Base-by-base conservation (phyloP, 2,888 invertebrate species). In the Cosmia trapezina region DNA sequence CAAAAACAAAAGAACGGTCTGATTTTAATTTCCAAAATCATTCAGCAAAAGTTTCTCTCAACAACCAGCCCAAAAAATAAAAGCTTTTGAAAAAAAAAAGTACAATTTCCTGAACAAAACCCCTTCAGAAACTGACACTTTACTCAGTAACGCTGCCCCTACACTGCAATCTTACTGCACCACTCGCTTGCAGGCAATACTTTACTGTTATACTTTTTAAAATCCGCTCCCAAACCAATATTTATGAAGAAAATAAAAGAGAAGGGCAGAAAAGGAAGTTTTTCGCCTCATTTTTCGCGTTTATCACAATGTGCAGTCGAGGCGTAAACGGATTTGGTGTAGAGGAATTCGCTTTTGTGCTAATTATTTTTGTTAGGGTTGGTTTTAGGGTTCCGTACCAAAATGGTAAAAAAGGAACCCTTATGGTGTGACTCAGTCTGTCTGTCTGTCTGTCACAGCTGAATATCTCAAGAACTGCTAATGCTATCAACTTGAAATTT, bases 171-270 rank as follows among this genome's bases (percentile, higher is more conserved):
- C 85, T 87, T 83, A 57, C 73, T 85, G 81, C 81, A 83, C 45
- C 85, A 85, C 70, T 74, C 85, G 85, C 74, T 66, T 67, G 66
- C 79, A 79, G 33, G 83, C 83, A 85, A 85, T 83, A 85, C 86
- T 87, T 86, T 85, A 85, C 71, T 83, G 77, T 75, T 87, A 83
- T 79, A 81, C 76, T 85, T 85, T 85, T 79, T 51, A 76, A 85
- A 85, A 83, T 80, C 86, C 86, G 57, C 67, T 74, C 28, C 56
- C 72, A 72, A 62, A 78, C 78, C 87, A 73, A 85, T 87, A 87
- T 85, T 87, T 85, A 87, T 85, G 86, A 81, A 87, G 75, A 66
- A 83, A 85, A 85, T 70, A 78, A 76, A 76, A 73, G 62, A 33
- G 33, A 22, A 51, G 4, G 60, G 53, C 17, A 45, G 19, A 65